phyloP scores from a whole-genome alignment of 2,113 vertebrate species.

The Noturus placidus region DNA sequence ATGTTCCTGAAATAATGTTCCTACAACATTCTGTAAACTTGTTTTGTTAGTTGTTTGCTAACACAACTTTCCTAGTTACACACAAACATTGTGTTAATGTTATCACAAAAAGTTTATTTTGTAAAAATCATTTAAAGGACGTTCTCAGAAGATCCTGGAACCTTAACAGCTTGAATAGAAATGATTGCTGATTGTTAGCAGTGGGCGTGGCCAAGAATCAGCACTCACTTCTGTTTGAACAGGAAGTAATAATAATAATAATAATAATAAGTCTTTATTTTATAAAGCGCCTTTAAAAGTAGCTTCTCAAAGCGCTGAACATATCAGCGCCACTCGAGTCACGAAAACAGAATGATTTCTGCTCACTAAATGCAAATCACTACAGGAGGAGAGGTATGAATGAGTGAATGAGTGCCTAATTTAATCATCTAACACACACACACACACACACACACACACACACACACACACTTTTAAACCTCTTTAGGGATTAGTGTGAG shows the following conservation, averaged over 20 bases:
- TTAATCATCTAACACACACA: background rate
- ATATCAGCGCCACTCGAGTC: background rate
- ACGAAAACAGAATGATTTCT: background rate
- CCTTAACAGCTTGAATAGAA: background rate
- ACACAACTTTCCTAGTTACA: background rate
- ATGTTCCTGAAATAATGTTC: background rate
- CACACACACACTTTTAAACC: slow-evolving; percentile 43
- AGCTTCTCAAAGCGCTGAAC: no score
- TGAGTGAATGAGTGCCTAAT: background rate
- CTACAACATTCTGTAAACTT: background rate
- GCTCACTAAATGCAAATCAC: background rate
- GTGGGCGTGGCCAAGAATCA: background rate
- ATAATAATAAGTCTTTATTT: no score
- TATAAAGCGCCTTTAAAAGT: no score
- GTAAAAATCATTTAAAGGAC: background rate
- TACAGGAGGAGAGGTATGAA: background rate
- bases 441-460: slow-evolving; percentile 19
- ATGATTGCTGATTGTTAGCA: background rate
- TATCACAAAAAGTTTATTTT: background rate
- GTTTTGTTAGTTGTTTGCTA: background rate
- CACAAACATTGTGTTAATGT: background rate
- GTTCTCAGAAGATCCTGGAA: background rate
- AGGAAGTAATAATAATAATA: no score
- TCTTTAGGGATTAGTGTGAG: slow-evolving; percentile 47
- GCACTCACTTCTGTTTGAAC: background rate